Base-by-base conservation (phyloP, 1,140 invertebrate species). In the Kradibia gibbosae region DNA sequence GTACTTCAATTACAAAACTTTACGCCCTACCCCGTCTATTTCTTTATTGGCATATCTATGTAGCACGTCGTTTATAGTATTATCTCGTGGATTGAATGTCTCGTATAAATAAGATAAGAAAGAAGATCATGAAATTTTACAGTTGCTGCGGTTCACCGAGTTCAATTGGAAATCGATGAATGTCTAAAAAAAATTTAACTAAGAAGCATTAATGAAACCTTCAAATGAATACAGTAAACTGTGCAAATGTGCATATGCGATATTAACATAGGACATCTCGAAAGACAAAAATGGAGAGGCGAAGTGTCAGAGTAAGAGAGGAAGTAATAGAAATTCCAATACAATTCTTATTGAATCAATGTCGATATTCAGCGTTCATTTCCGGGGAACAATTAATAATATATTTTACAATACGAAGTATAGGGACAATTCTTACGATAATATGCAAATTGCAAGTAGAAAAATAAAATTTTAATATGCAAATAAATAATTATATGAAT, bases 1-100 rank as follows among this genome's bases (percentile, higher is more conserved):
- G 28, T 50, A 53, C 55, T 42, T 34, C 62, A 48, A 78, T 78
- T 78, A 78, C 42, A 34, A 22, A 53, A 20, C 50, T 28, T 45
- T n/a, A 50, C 22, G 10, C 31, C 22, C 42, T 48, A 22, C 34
- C 11, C 72, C 39, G 0, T n/a, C 20, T n/a, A 3, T 50, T 17
- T 50, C 45, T 2, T 20, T 71, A 34, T 70, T 15, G 11, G n/a
- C n/a, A 4, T 1, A 42, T 50, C 48, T 73, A 0, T 45, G n/a
- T 34, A 5, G 42, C 17, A 2, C 1, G 8, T 1, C 20, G 13
- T 34, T 10, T 25, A 31, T 0, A 15, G 50, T 4, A 36, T 17
- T 8, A 13, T 28, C 55, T 28, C 55, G 25, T 20, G 8, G 11
- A 60, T n/a, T 60, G 31, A 28, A n/a, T 1, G 25, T 60, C 22